A percentile compares a stretch with the other conserved stretches of the same genome.
Evolutionary conservation across 2,888 invertebrate genomes (phyloP).

Genomic region (Cephus runcator): DNA sequence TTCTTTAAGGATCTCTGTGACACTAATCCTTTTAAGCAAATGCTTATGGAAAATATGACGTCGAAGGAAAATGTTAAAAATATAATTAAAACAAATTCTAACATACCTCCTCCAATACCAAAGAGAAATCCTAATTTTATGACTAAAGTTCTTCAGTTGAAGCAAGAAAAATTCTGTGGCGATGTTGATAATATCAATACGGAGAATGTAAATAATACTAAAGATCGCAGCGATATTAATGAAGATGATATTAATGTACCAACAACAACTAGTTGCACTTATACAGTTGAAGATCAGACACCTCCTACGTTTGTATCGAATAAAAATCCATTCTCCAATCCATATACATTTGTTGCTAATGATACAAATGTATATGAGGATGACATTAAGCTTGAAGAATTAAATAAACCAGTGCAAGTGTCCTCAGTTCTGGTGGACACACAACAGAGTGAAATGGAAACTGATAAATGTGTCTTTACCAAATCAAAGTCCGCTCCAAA

Average conservation of each 20-base stretch:
- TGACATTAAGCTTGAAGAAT: neutral
- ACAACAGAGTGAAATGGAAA: neutral
- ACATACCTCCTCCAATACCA: constrained; percentile 3
- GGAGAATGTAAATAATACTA: neutral
- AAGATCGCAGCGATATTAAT: neutral
- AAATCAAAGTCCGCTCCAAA: neutral
- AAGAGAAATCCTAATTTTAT: neutral
- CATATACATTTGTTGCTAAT: neutral
- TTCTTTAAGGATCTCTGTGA: constrained; percentile 1
- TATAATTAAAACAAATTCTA: neutral
- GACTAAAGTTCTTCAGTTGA: neutral
- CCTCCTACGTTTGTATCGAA: neutral
- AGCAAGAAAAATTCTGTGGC: neutral
- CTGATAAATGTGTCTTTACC: neutral
- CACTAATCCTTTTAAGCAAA: constrained; percentile 29
- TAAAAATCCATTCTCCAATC: neutral
- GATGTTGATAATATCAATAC: neutral
- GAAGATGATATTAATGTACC: neutral
- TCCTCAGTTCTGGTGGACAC: neutral
- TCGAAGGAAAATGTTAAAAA: neutral
- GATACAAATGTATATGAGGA: neutral
- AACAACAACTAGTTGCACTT: neutral
- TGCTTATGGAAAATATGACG: neutral
- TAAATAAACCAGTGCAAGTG: neutral
- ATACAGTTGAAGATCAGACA: neutral